Evolutionary conservation across 2,797 vertebrate species (phyloP), one percentile per base, ranked within the genome.

Genomic region (Sebastiscus tertius): DNA sequence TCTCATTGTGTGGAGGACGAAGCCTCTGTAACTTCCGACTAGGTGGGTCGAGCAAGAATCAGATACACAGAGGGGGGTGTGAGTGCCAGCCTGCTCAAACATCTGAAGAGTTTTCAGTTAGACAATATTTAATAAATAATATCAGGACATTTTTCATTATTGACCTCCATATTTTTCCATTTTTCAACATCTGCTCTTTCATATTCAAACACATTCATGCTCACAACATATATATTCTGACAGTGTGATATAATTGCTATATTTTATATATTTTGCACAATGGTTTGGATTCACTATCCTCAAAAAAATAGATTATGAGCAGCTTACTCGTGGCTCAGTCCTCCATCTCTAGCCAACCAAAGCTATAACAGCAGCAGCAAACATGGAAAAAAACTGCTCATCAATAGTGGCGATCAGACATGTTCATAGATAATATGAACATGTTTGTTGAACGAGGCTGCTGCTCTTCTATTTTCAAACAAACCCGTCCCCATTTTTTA

Each of bases 1-100:
- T 95, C 89, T 94, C 90, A 94, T 93, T 96, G 94, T 94, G 91
- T 86, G 84, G 64, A 85, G 75, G 77, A 72, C 27, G 70, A 61
- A 90, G 84, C 81, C 79, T 85, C 82, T 75, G 84, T 85, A 70
- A 84, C 83, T 88, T 85, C 90, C 62, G 77, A 87, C 83, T 77
- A 55, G 71, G 64, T 80, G 77, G 73, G 75, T 71, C 1, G 46
- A 76, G 58, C 74, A 71, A 79, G 78, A 55, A 73, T 46, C 62
- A 13, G 71, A 81, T 80, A 60, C 62, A 62, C 67, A 46, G 8
- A 61, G 36, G 67, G 22, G 59, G 26, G 9, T n/a, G 52, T 12
- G 55, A 4, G 24, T 31, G 24, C n/a, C 31, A 26, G 33, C 67
- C 31, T 16, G 36, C 24, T 31, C 24, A 26, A 55, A 72, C 27